Evolutionary conservation across 37 sponge, comb jelly and placozoan genomes (phyloP).

Genomic region (Halisarca cf. caerulea): DNA sequence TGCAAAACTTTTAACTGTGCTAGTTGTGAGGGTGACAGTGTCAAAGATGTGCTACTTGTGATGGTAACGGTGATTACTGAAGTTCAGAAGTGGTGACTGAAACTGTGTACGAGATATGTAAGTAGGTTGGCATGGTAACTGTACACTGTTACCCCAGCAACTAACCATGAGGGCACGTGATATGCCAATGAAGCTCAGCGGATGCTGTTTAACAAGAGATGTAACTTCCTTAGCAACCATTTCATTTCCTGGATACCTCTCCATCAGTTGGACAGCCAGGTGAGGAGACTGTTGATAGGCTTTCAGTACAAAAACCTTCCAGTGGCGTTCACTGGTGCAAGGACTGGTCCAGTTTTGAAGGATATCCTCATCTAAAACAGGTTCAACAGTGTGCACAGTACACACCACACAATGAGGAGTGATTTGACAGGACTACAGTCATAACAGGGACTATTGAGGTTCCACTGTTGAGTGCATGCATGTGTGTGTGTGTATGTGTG

Average conservation of each 20-base stretch:
- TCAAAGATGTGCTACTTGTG: no score
- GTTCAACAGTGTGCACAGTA: neutral
- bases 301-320: slow-evolving; percentile 62
- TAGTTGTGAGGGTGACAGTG: no score
- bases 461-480: no score
- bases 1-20: no score
- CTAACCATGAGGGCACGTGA: slow-evolving; percentile 63
- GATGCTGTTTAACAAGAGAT: slow-evolving; percentile 49
- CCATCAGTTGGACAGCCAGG: slow-evolving; percentile 74
- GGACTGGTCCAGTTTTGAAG: slow-evolving; percentile 59
- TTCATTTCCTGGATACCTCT: slow-evolving; percentile 56
- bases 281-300: slow-evolving; percentile 65
- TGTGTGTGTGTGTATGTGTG: no score
- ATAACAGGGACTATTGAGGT: no score
- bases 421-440: no score
- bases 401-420: neutral
- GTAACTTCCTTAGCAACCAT: slow-evolving; percentile 47
- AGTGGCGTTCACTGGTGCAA: slow-evolving; percentile 54
- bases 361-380: slow-evolving; percentile 57
- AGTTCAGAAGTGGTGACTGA: no score
- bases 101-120: no score
- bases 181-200: slow-evolving; percentile 54
- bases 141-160: neutral
- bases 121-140: no score
- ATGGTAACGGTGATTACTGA: no score